phyloP scores from a whole-genome alignment of 2,888 invertebrate genomes.

The Drosophila macrospina region DNA sequence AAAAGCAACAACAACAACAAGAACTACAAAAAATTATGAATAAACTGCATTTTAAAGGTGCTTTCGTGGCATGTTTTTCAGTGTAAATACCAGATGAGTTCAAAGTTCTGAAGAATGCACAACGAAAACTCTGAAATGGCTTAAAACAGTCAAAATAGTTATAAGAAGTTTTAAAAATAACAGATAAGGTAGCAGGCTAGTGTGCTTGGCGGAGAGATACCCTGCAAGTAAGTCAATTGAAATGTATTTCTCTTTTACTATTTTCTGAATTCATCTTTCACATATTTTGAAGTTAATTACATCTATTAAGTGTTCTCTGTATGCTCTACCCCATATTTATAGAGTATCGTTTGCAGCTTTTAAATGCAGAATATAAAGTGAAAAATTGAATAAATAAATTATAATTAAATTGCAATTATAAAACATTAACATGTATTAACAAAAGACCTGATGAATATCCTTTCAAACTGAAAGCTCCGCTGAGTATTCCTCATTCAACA shows the following conservation, averaged over 20 bases:
- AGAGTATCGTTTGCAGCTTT: not conserved
- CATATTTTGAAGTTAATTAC: too few species aligned
- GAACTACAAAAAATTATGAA: not conserved
- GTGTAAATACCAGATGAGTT: not conserved
- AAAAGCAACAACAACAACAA: constrained; percentile 1
- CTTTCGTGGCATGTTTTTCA: not conserved
- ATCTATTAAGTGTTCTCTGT: too few species aligned
- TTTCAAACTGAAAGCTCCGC: not conserved
- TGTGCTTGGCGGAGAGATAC: not conserved
- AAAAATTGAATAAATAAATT: not conserved
- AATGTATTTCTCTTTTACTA: too few species aligned
- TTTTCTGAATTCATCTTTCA: too few species aligned
- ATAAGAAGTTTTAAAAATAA: not conserved
- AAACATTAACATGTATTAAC: not conserved
- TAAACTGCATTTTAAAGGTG: constrained; percentile 6
- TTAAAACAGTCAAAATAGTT: too few species aligned
- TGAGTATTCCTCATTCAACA: not conserved
- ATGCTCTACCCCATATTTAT: not conserved
- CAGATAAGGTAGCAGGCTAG: not conserved
- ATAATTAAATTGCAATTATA: not conserved
- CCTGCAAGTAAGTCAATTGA: not conserved
- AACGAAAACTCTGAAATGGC: not conserved
- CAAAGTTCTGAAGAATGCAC: not conserved
- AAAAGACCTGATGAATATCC: not conserved
- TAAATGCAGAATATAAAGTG: not conserved